Evolutionary conservation across 2,888 invertebrate genomes (phyloP), one percentile per base, ranked within the genome.

Genomic region (Euclidia mi): DNA sequence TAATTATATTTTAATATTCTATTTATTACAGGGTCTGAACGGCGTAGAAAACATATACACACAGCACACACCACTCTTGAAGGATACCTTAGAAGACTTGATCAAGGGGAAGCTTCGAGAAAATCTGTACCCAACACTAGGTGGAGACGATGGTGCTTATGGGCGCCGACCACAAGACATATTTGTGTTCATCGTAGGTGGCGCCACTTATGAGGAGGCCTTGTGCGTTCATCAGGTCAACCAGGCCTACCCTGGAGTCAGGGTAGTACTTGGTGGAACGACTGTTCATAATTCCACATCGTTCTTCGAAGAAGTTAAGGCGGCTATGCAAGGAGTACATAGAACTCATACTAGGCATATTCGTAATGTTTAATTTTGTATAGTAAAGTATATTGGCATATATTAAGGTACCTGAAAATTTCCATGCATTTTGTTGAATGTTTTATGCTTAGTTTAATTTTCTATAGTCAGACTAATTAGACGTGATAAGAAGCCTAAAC

Each of bases 21-120:
- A 25, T 28, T 7, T 25, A 10, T 76, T 72, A 0, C 81, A 96
- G 95, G 98, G 98, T 12, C 93, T 98, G 14, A 98, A 97, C 91
- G 99, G 99, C 0, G 99, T 99, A 0, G 99, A 99, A 87, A 99
- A 99, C 91, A 98, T 99, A 61, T 99, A 99, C 92, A 99, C 99
- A 0, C 99, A 99, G 84, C 99, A 99, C 90, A 97, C 97, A n/a
- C 99, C 99, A 0, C 94, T 98, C 17, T 90, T 99, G 3, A 96
- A 97, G 76, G 98, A 98, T 83, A 97, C 98, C 0, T 86, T 99
- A 0, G 99, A 99, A 78, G 98, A 98, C 82, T 94, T 99, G 0
- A 95, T 98, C 29, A 98, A 98, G 85, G 99, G 98, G 1, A 97
- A 97, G 79, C 95, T 99, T n/a, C 96, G 97, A 53, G 98, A 98